A percentile compares a stretch with the other conserved stretches of the same genome.
phyloP scores from a whole-genome alignment of 2,113 vertebrate genomes.

The Xyrauchen texanus region DNA sequence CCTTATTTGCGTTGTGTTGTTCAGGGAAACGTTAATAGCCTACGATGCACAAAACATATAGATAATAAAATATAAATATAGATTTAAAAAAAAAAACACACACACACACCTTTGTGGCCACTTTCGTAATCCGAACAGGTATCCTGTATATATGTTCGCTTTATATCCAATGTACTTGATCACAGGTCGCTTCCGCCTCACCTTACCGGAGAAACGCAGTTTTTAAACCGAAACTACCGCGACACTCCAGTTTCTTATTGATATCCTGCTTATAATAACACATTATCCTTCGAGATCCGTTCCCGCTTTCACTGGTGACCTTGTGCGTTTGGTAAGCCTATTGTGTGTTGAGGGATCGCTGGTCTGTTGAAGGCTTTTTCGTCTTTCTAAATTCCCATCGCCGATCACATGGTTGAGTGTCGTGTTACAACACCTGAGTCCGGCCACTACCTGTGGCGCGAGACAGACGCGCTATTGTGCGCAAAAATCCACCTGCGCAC shows the following conservation, averaged over 20 bases:
- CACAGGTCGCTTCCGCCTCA: slow-evolving; percentile 69
- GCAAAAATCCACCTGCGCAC: slow-evolving; percentile 48
- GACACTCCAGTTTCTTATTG: background rate
- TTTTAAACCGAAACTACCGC: slow-evolving; percentile 43
- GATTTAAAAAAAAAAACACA: background rate
- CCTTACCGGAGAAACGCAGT: slow-evolving; percentile 53
- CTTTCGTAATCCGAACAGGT: background rate
- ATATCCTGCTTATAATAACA: background rate
- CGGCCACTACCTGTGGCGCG: slow-evolving; percentile 68
- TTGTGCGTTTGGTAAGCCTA: background rate
- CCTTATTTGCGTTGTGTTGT: background rate
- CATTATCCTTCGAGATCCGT: background rate
- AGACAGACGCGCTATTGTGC: slow-evolving; percentile 74
- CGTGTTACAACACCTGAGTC: slow-evolving; percentile 76
- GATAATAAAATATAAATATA: too few relatives aligned
- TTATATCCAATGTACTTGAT: background rate
- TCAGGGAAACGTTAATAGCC: background rate
- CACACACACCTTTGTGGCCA: slow-evolving; percentile 4
- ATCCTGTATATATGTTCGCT: background rate
- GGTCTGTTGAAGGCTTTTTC: slow-evolving; percentile 13
- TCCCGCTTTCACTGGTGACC: background rate
- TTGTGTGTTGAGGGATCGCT: slow-evolving; percentile 5
- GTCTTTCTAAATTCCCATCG: slow-evolving; percentile 63
- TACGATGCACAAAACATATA: background rate
- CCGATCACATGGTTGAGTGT: slow-evolving; percentile 73